Conservation (phyloP, 1,140 invertebrate species). For the Drosophila jambulina region DNA sequence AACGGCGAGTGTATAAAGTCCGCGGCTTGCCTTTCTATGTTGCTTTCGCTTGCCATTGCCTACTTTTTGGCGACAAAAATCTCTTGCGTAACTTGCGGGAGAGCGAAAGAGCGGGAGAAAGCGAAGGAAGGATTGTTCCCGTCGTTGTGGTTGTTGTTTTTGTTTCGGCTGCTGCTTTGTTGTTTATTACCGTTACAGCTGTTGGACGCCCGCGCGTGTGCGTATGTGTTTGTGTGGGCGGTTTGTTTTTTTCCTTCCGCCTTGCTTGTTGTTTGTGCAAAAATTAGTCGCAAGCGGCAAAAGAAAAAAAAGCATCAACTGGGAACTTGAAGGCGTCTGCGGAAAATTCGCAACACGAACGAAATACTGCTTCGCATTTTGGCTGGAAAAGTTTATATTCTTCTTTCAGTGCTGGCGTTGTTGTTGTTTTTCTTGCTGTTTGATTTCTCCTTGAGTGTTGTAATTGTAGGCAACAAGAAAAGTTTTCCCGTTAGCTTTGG, state of each 20-base stretch:
- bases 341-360: constrained; percentile 39
- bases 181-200: constrained; percentile 79
- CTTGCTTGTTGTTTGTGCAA: constrained; percentile 63
- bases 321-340: constrained; percentile 66
- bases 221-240: constrained; percentile 24
- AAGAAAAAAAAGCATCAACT: constrained; percentile 45
- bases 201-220: constrained; percentile 37
- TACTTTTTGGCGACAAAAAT: constrained; percentile 68
- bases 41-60: constrained; percentile 17
- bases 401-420: not conserved
- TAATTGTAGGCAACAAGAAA: constrained; percentile 63
- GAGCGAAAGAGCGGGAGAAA: not conserved
- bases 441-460: constrained; percentile 53
- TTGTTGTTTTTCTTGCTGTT: constrained; percentile 17
- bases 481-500: constrained; percentile 47
- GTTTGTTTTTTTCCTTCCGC: constrained; percentile 27
- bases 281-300: constrained; percentile 61
- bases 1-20: not conserved
- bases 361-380: constrained; percentile 32
- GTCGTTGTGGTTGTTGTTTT: constrained; percentile 37
- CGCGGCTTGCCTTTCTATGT: not conserved
- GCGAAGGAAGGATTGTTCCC: constrained; percentile 15
- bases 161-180: constrained; percentile 50
- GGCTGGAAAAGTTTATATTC: constrained; percentile 24
- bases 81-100: constrained; percentile 60